Evolutionary conservation across 92 coral and sea anemone species (phyloP).

Genomic region (Siderastrea radians): DNA sequence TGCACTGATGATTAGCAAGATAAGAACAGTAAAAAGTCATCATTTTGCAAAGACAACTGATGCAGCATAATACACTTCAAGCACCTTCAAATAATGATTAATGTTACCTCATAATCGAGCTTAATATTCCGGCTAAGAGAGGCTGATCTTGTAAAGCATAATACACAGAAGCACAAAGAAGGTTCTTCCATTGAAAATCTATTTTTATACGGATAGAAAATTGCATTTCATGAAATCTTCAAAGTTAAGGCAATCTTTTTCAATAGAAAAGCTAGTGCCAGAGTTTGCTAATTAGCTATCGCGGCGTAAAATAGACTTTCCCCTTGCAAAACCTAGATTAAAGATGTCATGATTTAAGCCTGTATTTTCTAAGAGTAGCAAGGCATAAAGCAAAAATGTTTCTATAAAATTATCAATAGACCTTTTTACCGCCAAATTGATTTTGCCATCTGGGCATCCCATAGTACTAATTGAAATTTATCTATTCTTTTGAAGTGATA

Average conservation of each 20-base stretch:
- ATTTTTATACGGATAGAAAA: neutral
- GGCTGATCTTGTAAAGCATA: neutral
- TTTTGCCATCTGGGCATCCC: too few species aligned
- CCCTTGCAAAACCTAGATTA: neutral
- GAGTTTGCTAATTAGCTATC: conserved; percentile 1
- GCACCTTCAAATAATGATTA: neutral
- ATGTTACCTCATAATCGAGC: neutral
- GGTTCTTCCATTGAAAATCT: neutral
- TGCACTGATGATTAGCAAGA: conserved; percentile 21
- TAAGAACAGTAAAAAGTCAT: neutral
- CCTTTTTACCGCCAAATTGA: too few species aligned
- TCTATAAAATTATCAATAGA: neutral
- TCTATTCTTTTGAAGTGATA: too few species aligned
- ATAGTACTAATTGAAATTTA: too few species aligned
- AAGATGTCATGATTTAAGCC: neutral
- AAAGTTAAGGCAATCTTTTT: neutral
- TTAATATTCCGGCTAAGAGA: neutral
- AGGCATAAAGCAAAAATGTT: neutral
- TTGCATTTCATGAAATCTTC: neutral
- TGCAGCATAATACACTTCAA: neutral
- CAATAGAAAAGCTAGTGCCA: neutral
- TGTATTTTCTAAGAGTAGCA: neutral
- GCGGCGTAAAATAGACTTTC: neutral
- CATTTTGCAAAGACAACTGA: neutral
- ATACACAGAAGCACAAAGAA: neutral